Evolutionary conservation across 1,140 invertebrate species (phyloP).

Genomic region (Cyclina sinensis): DNA sequence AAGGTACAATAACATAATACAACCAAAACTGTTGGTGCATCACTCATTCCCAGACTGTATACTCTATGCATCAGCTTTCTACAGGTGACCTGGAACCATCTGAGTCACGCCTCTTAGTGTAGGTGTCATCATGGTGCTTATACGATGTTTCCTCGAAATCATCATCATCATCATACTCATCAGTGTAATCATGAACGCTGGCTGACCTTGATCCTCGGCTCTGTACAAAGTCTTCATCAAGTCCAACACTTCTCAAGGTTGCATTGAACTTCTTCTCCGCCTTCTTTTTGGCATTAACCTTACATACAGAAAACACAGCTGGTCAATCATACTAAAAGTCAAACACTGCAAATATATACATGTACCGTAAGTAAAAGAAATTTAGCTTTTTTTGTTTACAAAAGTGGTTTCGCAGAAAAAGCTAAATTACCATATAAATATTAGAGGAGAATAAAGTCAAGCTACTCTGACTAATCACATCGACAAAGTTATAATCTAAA

Average conservation of each 20-base stretch:
- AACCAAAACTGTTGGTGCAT: not conserved
- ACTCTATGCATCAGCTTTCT: constrained; percentile 24
- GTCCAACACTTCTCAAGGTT: constrained; percentile 77
- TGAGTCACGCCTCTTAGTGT: constrained; percentile 31
- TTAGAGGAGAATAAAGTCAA: too few relatives aligned
- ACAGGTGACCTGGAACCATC: constrained; percentile 43
- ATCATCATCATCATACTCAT: constrained; percentile 68
- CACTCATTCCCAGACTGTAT: not conserved
- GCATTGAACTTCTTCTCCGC: constrained; percentile 81
- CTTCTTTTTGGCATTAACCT: constrained; percentile 80
- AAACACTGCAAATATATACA: too few relatives aligned
- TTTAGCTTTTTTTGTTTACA: too few relatives aligned
- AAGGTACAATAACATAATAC: not conserved
- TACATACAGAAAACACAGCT: too few relatives aligned
- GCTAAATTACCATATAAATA: too few relatives aligned
- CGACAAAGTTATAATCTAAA: too few relatives aligned
- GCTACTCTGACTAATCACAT: too few relatives aligned
- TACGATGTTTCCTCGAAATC: constrained; percentile 68
- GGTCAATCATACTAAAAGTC: too few relatives aligned
- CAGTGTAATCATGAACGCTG: constrained; percentile 52
- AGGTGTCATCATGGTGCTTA: constrained; percentile 50
- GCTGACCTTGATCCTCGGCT: constrained; percentile 66
- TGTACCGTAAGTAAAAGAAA: too few relatives aligned
- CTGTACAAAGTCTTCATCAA: constrained; percentile 78
- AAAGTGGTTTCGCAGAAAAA: too few relatives aligned